A percentile compares a stretch with the other conserved stretches of the same genome.
Evolutionary conservation across 2,113 vertebrate species (phyloP).

Genomic region (Anser brachyrhynchus): DNA sequence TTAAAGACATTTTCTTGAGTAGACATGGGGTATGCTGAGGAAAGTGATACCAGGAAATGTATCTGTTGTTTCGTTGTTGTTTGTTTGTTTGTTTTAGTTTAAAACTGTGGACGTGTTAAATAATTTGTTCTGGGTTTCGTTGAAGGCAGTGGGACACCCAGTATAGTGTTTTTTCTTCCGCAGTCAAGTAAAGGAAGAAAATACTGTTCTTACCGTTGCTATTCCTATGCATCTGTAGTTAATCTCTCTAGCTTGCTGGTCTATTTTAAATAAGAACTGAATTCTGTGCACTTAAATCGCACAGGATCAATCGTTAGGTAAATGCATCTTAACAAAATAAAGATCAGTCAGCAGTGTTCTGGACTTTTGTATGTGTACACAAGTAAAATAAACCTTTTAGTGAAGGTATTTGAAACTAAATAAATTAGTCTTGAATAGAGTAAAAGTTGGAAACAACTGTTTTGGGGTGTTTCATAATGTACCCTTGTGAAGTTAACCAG

Average conservation of each 20-base stretch:
- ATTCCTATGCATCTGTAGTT: background rate
- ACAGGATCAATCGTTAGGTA: background rate
- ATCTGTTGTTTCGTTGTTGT: background rate
- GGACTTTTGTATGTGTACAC: background rate
- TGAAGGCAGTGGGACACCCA: background rate
- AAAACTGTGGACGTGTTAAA: background rate
- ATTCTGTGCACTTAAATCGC: background rate
- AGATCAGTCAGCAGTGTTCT: background rate
- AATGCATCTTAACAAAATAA: background rate
- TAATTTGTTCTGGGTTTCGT: background rate
- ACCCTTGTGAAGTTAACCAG: background rate
- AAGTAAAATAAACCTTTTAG: background rate
- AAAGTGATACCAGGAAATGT: background rate
- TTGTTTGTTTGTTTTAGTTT: background rate
- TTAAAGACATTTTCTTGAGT: background rate
- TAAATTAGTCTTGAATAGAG: background rate
- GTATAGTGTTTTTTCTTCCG: background rate
- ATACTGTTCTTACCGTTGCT: background rate
- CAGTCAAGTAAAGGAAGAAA: background rate
- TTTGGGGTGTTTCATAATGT: background rate
- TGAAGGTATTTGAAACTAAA: background rate
- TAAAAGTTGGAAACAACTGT: background rate
- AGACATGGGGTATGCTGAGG: background rate
- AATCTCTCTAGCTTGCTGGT: too few species aligned
- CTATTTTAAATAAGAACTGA: background rate